Base-by-base conservation (phyloP, 2,888 invertebrate species). In the Ischnus inquisitorius region DNA sequence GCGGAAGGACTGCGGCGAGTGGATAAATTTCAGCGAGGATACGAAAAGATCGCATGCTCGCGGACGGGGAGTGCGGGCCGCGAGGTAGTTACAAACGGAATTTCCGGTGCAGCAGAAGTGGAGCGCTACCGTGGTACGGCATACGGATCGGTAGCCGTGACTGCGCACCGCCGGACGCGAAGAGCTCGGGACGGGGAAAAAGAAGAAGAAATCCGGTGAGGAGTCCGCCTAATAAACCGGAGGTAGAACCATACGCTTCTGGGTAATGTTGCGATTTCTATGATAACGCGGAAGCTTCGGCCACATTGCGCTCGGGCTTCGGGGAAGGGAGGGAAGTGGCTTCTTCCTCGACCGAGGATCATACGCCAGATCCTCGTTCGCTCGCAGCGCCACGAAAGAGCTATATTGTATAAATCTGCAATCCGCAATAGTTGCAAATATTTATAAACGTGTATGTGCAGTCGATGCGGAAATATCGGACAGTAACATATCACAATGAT, bases 191-290 rank as follows among this genome's bases (percentile, higher is more conserved):
- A n/a, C 25, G 25, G 22, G 41, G 76, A 76, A 77, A 69, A 67
- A 60, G 65, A 67, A 57, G 28, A 77, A 76, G 60, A 79, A 84
- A 84, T 84, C 65, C 79, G 60, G 48, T 51, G 71, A 67, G 6
- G 57, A 77, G 79, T 81, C 77, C 77, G 87, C 84, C 87, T 88
- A 88, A 88, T 88, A 88, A 88, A 87, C 87, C 88, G 83, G 79
- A 71, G 64, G 85, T 86, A 84, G 82, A n/a, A n/a, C 87, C 88
- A 88, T 88, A 89, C 88, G 88, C 87, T 69, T n/a, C 34, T 79
- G 65, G 51, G 89, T 90, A 89, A 89, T 89, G 85, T 84, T 79
- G 82, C 88, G 87, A 90, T 90, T 90, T 88, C 90, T 88, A 89
- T 90, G 90, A 89, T 90, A 90, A 90, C 88, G 34, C 22, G 25